phyloP scores from a whole-genome alignment of 2,113 vertebrate species.

The Emydocephalus ijimae region DNA sequence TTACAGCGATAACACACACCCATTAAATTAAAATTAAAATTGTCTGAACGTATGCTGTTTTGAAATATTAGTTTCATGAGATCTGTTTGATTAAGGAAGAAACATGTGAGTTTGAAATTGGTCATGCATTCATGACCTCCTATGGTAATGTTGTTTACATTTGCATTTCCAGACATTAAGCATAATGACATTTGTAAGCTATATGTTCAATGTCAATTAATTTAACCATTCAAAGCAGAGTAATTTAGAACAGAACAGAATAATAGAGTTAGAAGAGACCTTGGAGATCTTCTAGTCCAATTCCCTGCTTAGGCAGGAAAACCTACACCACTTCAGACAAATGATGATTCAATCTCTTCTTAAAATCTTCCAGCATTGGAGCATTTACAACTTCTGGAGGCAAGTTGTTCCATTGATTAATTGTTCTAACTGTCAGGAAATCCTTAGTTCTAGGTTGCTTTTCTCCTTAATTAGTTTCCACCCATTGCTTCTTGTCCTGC shows the following conservation, averaged over 20 bases:
- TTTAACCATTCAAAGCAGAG: not conserved
- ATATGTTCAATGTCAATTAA: not conserved
- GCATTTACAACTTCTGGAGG: too few species aligned
- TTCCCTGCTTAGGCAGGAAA: too few species aligned
- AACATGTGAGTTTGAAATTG: not conserved
- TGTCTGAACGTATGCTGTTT: not conserved
- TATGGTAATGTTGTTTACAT: not conserved
- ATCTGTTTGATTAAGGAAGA: not conserved
- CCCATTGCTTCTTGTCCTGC: too few species aligned
- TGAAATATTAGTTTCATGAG: not conserved
- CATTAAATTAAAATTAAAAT: not conserved
- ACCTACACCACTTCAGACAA: too few species aligned
- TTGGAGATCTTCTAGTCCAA: too few species aligned
- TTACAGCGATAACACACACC: not conserved
- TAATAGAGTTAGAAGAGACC: too few species aligned
- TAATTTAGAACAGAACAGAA: not conserved
- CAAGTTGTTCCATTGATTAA: too few species aligned
- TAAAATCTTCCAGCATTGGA: too few species aligned
- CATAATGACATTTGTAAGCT: not conserved
- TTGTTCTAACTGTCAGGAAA: too few species aligned
- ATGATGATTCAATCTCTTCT: too few species aligned
- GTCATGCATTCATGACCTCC: not conserved
- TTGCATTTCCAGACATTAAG: not conserved
- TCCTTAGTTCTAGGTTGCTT: too few species aligned
- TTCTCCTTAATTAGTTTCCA: too few species aligned